Conservation (phyloP, 2,888 invertebrate species). For the Pomacea canaliculata region DNA sequence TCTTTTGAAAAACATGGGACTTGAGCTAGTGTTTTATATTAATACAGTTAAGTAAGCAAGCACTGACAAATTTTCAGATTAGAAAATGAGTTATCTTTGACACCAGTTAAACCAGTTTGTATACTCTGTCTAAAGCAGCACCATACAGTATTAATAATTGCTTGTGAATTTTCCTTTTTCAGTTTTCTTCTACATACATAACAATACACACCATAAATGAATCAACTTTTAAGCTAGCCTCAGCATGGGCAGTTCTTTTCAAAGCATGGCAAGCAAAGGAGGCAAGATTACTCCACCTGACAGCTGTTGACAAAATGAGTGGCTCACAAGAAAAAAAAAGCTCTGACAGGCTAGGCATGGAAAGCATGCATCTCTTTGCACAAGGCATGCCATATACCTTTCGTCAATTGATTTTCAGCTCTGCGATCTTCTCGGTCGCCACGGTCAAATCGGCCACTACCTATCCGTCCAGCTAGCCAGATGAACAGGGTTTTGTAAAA, state of each 20-base stretch:
- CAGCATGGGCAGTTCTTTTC: too few relatives aligned
- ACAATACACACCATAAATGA: background rate
- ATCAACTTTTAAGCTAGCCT: too few relatives aligned
- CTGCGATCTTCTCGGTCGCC: conserved; percentile 60
- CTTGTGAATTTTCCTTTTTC: background rate
- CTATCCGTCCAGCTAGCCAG: conserved; percentile 63
- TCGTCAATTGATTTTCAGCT: conserved; percentile 17
- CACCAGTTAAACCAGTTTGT: background rate
- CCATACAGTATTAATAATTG: too few relatives aligned
- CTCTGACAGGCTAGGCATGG: background rate
- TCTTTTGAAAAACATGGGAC: too few relatives aligned
- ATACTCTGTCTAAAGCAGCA: too few relatives aligned
- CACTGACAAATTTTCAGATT: background rate
- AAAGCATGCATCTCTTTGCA: conserved; percentile 3
- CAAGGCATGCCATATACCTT: conserved; percentile 26
- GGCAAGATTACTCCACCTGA: background rate
- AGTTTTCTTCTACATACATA: background rate
- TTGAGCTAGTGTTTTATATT: too few relatives aligned
- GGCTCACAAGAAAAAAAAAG: background rate
- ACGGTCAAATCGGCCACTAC: conserved; percentile 67
- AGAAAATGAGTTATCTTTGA: too few relatives aligned
- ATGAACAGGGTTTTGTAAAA: background rate
- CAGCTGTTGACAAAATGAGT: background rate
- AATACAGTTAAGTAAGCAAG: background rate
- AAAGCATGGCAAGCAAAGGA: too few relatives aligned